These are phyloP conservation scores for Heliangelus exortis DNA, from an alignment of 2,797 vertebrate genomes.

Conservation along the genomic window DNA sequence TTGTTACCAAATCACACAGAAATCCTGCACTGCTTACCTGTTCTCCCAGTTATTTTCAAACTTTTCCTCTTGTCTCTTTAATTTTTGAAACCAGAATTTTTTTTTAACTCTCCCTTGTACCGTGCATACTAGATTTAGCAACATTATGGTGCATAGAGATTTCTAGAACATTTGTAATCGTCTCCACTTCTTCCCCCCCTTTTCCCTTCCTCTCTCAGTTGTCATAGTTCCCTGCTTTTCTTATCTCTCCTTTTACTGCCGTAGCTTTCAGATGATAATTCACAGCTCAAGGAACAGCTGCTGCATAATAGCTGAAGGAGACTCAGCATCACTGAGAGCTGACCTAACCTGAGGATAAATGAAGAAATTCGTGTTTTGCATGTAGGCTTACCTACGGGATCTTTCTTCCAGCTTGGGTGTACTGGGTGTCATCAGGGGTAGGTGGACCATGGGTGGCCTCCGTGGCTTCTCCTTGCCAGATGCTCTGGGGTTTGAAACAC, in stretches of 20 bases:
- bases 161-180: conserved; percentile 25
- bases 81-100: neutral
- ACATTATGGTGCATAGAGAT: neutral
- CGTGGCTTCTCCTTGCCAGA: neutral
- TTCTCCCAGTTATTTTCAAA: neutral
- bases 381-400: neutral
- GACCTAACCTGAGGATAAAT: neutral
- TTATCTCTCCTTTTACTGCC: conserved; percentile 25
- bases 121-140: neutral
- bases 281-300: neutral
- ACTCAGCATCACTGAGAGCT: neutral
- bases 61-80: neutral
- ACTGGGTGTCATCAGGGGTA: neutral
- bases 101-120: neutral
- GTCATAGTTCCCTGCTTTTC: conserved; percentile 65
- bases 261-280: conserved; percentile 50
- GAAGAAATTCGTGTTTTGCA: neutral
- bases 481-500: neutral
- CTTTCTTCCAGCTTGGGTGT: accelerated
- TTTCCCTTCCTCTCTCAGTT: conserved; percentile 24
- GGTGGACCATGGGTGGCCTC: accelerated
- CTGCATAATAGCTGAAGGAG: neutral
- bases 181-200: neutral
- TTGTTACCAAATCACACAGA: neutral
- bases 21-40: neutral